Conservation (phyloP, 2,113 vertebrate genomes). For the Nothocercus julius region DNA sequence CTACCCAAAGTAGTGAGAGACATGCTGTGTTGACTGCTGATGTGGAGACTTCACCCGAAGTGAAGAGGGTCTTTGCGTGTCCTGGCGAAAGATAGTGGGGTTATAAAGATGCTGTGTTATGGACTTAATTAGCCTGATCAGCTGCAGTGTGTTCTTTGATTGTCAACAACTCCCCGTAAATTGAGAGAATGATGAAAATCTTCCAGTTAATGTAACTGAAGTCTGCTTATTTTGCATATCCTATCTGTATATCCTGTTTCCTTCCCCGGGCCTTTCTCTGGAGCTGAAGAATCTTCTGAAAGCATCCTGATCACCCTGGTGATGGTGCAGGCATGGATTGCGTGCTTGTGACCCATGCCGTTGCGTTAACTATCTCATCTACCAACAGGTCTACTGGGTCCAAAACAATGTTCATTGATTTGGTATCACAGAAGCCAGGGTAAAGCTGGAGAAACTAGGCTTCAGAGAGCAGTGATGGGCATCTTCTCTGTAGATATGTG, state of each 20-base stretch:
- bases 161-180: not conserved
- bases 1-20: not conserved
- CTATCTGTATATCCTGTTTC: not conserved
- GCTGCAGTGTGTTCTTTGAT: not conserved
- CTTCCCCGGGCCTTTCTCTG: no score
- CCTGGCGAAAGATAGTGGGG: not conserved
- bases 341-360: not conserved
- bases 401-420: not conserved
- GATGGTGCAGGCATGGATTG: not conserved
- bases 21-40: not conserved
- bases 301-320: not conserved
- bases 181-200: not conserved
- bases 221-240: not conserved
- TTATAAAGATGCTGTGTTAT: not conserved
- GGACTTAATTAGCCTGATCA: not conserved
- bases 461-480: not conserved
- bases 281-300: not conserved
- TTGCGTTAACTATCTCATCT: not conserved
- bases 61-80: not conserved
- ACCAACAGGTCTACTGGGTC: not conserved
- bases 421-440: not conserved
- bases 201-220: not conserved
- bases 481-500: not conserved
- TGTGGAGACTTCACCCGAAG: not conserved
- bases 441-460: not conserved